Base-by-base conservation (phyloP, 2,797 vertebrate species). In the Gymnothorax javanicus region DNA sequence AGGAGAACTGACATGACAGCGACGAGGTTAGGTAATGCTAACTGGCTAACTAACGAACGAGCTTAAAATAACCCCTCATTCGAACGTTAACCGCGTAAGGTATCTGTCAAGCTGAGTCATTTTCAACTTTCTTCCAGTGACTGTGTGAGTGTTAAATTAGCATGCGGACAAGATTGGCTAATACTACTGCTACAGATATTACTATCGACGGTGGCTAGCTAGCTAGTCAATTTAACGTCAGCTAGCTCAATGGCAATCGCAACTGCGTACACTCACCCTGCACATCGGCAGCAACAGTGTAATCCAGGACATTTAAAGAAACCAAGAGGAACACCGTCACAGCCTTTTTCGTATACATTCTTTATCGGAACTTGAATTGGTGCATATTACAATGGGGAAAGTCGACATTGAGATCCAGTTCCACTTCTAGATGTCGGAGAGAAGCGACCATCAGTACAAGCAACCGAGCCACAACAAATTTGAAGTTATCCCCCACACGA, bases 201-300 rank as follows among this genome's bases (percentile, higher is more conserved):
- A 43, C 33, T 43, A 43, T 43, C 1, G 50, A 82, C 43, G 7
- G 23, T 52, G 17, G 43, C 50, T 27, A 7, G 20, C 7, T 56
- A 15, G 11, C 33, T 2, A 56, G 23, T 17, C 15, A 23, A n/a
- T 43, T 43, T 54, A 50, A 25, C 58, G 13, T 43, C 20, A 11
- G 27, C 20, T 20, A 13, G 43, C 33, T 17, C 50, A 7, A 43
- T 17, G n/a, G 13, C n/a, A 56, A 57, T 57, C 20, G 54, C 20
- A 9, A 33, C 84, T 75, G 71, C 33, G 27, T 1, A 3, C 64
- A 4, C 90, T 90, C 86, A 95, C 94, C 92, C 88, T 91, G 75
- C 7, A 33, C 50, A 0, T 93, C 92, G 12, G 82, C 88, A 0
- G 91, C 0, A 20, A 87, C 86, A 54, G 57, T 87, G 0, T 0